Conservation (phyloP, 1,140 invertebrate genomes). For the Hylaeus volcanicus region DNA sequence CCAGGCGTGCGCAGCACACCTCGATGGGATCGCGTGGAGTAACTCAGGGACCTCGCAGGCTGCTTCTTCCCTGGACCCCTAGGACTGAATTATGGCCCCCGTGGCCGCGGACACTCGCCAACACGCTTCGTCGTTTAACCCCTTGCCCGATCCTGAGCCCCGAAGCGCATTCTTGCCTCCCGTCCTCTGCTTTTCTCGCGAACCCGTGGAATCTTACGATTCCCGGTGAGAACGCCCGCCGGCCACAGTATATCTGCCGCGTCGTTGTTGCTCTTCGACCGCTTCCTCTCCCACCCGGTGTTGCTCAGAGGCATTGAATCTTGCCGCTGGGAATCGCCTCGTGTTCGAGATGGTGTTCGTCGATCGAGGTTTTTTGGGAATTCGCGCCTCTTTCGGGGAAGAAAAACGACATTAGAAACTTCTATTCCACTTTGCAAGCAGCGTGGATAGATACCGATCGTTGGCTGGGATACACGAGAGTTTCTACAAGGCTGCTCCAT, state of each 20-base stretch:
- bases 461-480: too few relatives aligned
- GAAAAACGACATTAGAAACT: neutral
- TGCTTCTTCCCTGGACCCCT: constrained; percentile 63
- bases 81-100: constrained; percentile 74
- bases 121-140: constrained; percentile 81
- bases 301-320: neutral
- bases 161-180: constrained; percentile 71
- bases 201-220: constrained; percentile 59
- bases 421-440: neutral
- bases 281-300: too few relatives aligned
- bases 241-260: constrained; percentile 17
- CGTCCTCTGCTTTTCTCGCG: constrained; percentile 54
- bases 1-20: constrained; percentile 17
- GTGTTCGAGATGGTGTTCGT: neutral
- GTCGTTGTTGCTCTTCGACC: neutral
- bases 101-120: constrained; percentile 74
- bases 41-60: constrained; percentile 61
- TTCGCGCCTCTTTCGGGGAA: neutral
- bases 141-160: constrained; percentile 70
- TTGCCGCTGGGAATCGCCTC: neutral
- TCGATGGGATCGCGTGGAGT: constrained; percentile 73
- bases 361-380: neutral
- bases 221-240: constrained; percentile 47
- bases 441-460: too few relatives aligned
- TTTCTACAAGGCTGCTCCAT: too few relatives aligned